These are phyloP conservation scores for Meghimatium bilineatum DNA, from an alignment of 2,888 invertebrate species.

Conservation along the genomic window DNA sequence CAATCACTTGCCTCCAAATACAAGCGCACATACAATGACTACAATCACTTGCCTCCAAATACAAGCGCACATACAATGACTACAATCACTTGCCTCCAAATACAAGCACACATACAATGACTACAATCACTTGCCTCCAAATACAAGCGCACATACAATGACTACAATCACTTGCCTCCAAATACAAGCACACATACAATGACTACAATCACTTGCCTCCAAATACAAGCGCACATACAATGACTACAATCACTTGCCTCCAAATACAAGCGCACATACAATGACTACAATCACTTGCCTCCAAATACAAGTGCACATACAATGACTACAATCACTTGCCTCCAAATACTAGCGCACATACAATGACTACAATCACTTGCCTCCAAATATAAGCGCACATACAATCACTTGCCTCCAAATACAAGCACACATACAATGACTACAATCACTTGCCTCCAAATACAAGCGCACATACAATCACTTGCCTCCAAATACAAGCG, in stretches of 20 bases:
- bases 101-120: slow-evolving; percentile 81
- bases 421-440: too few species aligned
- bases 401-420: too few species aligned
- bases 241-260: slow-evolving; percentile 73
- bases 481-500: too few species aligned
- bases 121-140: slow-evolving; percentile 79
- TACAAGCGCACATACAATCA: slow-evolving; percentile 85
- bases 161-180: slow-evolving; percentile 78
- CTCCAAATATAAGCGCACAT: slow-evolving; percentile 86
- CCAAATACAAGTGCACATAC: slow-evolving; percentile 86
- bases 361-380: slow-evolving; percentile 54
- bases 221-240: slow-evolving; percentile 83
- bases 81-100: slow-evolving; percentile 80
- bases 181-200: slow-evolving; percentile 83
- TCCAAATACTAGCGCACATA: slow-evolving; percentile 86
- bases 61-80: slow-evolving; percentile 81
- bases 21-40: slow-evolving; percentile 81
- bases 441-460: slow-evolving; percentile 80
- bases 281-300: slow-evolving; percentile 58
- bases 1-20: slow-evolving; percentile 81
- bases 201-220: slow-evolving; percentile 78
- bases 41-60: slow-evolving; percentile 80
- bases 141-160: slow-evolving; percentile 82
- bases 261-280: slow-evolving; percentile 84
- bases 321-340: slow-evolving; percentile 57